Conservation (phyloP, 30 jellyfish, hydroid and myxozoan genomes). For the Aurelia sp. region DNA sequence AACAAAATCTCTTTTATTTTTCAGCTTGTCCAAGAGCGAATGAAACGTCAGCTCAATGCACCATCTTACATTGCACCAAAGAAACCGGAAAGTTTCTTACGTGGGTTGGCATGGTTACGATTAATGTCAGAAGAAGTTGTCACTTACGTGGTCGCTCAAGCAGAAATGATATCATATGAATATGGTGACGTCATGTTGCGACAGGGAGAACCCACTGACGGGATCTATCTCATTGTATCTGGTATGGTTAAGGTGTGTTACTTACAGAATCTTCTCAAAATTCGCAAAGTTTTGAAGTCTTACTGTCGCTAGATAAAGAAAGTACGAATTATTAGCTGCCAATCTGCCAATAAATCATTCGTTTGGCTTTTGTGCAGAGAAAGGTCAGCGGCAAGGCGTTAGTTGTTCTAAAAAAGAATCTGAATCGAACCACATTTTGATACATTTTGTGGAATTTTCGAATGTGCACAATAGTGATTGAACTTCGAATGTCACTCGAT, state of each 20-base stretch:
- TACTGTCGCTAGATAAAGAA: too few relatives aligned
- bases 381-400: too few relatives aligned
- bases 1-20: background rate
- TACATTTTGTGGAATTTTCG: too few relatives aligned
- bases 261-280: too few relatives aligned
- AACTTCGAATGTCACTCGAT: too few relatives aligned
- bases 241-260: conserved; percentile 95
- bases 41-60: conserved; percentile 93
- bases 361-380: too few relatives aligned
- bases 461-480: too few relatives aligned
- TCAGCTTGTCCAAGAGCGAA: conserved; percentile 82
- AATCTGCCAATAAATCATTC: too few relatives aligned
- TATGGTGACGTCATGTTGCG: conserved; percentile 83
- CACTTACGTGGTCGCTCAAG: conserved; percentile 67
- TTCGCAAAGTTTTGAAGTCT: too few relatives aligned
- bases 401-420: too few relatives aligned
- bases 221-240: conserved; percentile 84
- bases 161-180: conserved; percentile 89
- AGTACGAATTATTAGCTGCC: too few relatives aligned
- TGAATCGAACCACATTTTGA: too few relatives aligned
- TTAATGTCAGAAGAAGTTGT: conserved; percentile 87
- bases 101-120: conserved; percentile 89
- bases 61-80: conserved; percentile 94
- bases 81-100: conserved; percentile 82
- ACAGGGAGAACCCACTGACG: conserved; percentile 96